Evolutionary conservation across 2,797 vertebrate genomes (phyloP), one percentile per base, ranked within the genome.

Genomic region (Cheirogaleus major): DNA sequence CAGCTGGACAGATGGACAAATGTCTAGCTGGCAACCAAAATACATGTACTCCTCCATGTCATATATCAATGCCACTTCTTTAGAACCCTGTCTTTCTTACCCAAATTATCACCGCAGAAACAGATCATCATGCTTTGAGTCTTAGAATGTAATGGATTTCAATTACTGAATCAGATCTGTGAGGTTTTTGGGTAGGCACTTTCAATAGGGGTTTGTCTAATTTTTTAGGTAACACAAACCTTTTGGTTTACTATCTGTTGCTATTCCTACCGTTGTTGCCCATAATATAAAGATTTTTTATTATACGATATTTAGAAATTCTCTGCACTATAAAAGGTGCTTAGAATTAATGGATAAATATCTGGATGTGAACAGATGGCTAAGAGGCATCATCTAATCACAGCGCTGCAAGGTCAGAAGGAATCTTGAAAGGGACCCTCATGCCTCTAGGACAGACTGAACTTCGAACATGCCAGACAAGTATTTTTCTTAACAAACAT

Each of bases 231-330:
- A 94, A 94, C 87, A 20, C 52, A 95, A 65, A 95, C 23, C 27
- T 87, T 97, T 86, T 80, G 18, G 0, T 20, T 95, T 73, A 96
- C 72, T 82, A 94, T 88, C 41, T 92, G 45, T 86, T 91, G 25
- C 2, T 10, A 69, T 80, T 94, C 69, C 96, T 94, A 43, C 48
- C 43, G 79, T 96, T 96, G 81, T 23, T 92, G 63, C 22, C 82
- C 89, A 79, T 81, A 76, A 87, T 61, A 96, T 65, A 78, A 90
- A 83, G 32, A 30, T 15, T 87, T 96, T 94, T 48, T 67, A 45
- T 76, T 69, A 14, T 0, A 55, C 2, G 52, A 14, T 30, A 50
- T 27, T 59, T 50, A 76, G 81, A 9, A 15, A 67, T 91, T 85
- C 73, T 87, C 14, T 9, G 0, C 23, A 83, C 8, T 88, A 43